These are phyloP conservation scores for Stegodyphus dumicola DNA, from an alignment of 1,140 invertebrate species.

Conservation along the genomic window DNA sequence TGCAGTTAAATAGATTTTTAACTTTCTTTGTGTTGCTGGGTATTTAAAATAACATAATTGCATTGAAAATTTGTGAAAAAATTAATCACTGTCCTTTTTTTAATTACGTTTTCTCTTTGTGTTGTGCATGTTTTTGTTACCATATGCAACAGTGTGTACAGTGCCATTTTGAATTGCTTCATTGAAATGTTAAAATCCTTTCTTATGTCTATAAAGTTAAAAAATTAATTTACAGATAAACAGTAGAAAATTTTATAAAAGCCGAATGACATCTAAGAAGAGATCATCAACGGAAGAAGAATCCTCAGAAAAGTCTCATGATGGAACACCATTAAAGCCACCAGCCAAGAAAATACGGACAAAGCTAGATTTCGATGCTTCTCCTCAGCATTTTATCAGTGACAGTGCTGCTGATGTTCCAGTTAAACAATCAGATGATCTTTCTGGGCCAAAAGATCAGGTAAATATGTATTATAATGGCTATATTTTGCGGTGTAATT, in stretches of 20 bases:
- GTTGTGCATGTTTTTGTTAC: too few relatives aligned
- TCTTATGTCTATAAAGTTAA: not conserved
- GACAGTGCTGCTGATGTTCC: too few relatives aligned
- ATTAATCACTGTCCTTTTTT: not conserved
- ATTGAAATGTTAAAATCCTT: too few relatives aligned
- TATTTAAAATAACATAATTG: too few relatives aligned
- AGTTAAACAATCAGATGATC: not conserved
- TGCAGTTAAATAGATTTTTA: too few relatives aligned
- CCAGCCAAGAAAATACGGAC: not conserved
- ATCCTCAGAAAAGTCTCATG: not conserved
- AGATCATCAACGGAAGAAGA: constrained; percentile 16
- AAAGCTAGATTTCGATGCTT: too few relatives aligned
- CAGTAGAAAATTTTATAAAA: constrained; percentile 44
- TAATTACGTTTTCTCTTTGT: not conserved
- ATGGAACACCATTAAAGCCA: not conserved
- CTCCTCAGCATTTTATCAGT: too few relatives aligned
- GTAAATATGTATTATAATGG: not conserved
- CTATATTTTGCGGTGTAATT: too few relatives aligned
- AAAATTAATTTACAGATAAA: constrained; percentile 10
- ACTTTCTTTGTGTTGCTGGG: too few relatives aligned
- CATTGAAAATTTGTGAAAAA: not conserved
- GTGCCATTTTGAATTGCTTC: too few relatives aligned
- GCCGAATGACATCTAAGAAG: constrained; percentile 16
- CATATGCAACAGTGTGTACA: too few relatives aligned
- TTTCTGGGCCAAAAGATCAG: not conserved